Evolutionary conservation across 2,113 vertebrate genomes (phyloP), one percentile per base, ranked within the genome.

Genomic region (Dipodomys ordii): DNA sequence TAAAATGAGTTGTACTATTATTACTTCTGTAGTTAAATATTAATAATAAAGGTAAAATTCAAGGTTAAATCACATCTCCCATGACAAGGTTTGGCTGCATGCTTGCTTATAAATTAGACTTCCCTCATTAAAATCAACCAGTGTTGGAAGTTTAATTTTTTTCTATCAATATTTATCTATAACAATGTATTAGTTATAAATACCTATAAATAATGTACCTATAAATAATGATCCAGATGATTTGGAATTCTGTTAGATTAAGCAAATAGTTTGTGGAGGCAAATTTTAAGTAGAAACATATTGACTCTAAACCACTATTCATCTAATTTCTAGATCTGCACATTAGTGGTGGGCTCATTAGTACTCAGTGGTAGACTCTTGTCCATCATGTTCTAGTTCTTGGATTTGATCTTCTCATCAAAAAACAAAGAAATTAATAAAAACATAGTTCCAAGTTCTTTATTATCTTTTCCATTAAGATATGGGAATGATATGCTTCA

Each of bases 11-110:
- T 62, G 72, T 94, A 53, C 30, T 69, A 3, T 44, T 91, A 25
- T 30, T 73, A 10, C 13, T 87, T 92, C 94, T 53, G 72, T 84
- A 68, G 76, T 91, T 89, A 86, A 83, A 83, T 92, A 83, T 76
- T 83, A 84, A 89, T 88, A 78, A 39, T 57, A 68, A 94, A 79
- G 72, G 32, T 90, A 32, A 71, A 27, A 69, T 11, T 73, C 12
- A 84, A 84, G 62, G 32, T 88, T 80, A 94, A 80, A 19, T 77
- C 16, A 19, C 76, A 30, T 64, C 28, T 4, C 7, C 2, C 16
- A 18, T 80, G 44, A 65, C 79, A 87, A 87, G 6, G 27, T 62
- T 93, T 94, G 82, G n/a, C 69, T 76, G 25, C 23, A 77, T 68
- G 77, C 12, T 32, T 86, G 6, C 25, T 90, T 95, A 77, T 49